These are phyloP conservation scores for Zaprionus africanus DNA, from an alignment of 1,140 invertebrate species.

Conservation along the genomic window DNA sequence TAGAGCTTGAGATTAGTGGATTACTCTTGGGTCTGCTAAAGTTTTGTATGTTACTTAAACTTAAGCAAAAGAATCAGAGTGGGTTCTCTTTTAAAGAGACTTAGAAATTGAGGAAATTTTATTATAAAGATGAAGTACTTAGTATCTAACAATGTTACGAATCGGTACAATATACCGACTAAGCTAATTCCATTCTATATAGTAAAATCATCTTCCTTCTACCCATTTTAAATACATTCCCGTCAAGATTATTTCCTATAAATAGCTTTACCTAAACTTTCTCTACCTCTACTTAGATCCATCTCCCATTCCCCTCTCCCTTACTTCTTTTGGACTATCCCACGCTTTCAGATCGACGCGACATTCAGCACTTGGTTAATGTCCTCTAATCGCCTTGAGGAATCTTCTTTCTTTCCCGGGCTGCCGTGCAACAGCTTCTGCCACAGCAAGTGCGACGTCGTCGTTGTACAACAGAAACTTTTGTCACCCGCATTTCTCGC, in stretches of 20 bases:
- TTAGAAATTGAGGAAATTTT: too few species aligned
- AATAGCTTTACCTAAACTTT: background rate
- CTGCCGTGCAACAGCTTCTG: slow-evolving; percentile 26
- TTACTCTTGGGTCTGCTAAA: too few species aligned
- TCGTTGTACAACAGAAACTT: slow-evolving; percentile 18
- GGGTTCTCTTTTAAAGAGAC: too few species aligned
- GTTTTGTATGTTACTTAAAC: too few species aligned
- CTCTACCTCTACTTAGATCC: background rate
- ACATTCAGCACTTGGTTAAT: slow-evolving; percentile 29
- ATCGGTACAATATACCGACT: too few species aligned
- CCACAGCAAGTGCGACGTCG: slow-evolving; percentile 14
- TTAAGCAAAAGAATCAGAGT: too few species aligned
- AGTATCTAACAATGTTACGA: too few species aligned
- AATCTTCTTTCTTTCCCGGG: slow-evolving; percentile 23
- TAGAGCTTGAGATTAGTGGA: too few species aligned
- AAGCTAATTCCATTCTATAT: too few species aligned
- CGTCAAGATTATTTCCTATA: background rate
- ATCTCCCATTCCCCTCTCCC: background rate
- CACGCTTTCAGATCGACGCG: slow-evolving; percentile 14
- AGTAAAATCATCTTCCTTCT: too few species aligned
- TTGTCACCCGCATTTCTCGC: slow-evolving; percentile 52
- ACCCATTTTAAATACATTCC: too few species aligned
- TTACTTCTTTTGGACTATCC: slow-evolving; percentile 3
- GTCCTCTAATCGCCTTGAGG: slow-evolving; percentile 38
- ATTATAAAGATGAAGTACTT: too few species aligned